These are phyloP conservation scores for Nylanderia fulva DNA, from an alignment of 1,140 invertebrate genomes.

Conservation along the genomic window DNA sequence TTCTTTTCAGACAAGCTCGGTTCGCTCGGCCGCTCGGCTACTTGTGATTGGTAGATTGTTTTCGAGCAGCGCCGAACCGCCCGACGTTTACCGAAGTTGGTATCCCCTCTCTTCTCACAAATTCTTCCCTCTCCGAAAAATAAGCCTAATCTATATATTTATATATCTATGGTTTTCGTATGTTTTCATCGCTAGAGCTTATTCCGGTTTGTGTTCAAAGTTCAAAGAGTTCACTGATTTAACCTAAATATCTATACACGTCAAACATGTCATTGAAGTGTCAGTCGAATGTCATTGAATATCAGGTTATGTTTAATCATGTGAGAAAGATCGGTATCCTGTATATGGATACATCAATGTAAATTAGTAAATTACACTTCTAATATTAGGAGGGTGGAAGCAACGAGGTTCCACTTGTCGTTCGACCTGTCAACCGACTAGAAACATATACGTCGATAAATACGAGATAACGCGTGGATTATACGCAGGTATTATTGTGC, in stretches of 20 bases:
- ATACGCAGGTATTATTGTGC: not conserved
- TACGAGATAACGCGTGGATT: not conserved
- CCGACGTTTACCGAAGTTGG: too few relatives aligned
- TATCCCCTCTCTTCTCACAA: too few relatives aligned
- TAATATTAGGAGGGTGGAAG: slow-evolving; percentile 26
- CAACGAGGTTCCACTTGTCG: not conserved
- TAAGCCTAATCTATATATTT: too few relatives aligned
- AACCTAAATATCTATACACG: not conserved
- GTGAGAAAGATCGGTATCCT: not conserved
- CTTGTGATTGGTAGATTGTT: too few relatives aligned
- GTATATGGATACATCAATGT: slow-evolving; percentile 6
- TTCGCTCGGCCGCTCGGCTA: too few relatives aligned
- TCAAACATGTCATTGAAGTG: not conserved
- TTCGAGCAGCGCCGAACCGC: too few relatives aligned
- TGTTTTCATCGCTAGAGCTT: too few relatives aligned
- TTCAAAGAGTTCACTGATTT: too few relatives aligned
- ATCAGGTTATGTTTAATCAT: slow-evolving; percentile 33
- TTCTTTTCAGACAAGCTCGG: too few relatives aligned
- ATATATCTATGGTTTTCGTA: too few relatives aligned
- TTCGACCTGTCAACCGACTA: not conserved
- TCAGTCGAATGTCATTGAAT: not conserved
- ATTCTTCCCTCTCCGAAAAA: too few relatives aligned
- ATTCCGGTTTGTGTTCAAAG: too few relatives aligned
- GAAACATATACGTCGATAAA: not conserved
- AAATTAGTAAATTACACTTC: slow-evolving; percentile 56